phyloP scores from a whole-genome alignment of 2,797 vertebrate genomes.

The Spondyliosoma cantharus region DNA sequence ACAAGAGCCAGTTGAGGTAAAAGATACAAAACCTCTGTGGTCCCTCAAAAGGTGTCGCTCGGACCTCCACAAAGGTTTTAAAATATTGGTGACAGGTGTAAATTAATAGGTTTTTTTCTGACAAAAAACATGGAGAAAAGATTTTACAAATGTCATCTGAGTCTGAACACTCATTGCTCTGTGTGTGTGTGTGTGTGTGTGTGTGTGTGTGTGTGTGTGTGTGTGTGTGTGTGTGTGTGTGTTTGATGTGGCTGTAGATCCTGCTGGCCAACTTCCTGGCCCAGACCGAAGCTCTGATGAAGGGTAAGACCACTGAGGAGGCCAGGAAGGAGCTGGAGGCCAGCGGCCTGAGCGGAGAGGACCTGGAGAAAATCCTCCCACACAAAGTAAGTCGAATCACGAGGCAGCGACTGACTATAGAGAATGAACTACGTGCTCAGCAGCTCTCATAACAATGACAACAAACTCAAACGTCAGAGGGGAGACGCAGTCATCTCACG shows the following conservation, averaged over 20 bases:
- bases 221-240: slow-evolving; percentile 18
- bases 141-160: too few species aligned
- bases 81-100: background rate
- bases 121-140: background rate
- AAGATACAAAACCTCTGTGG: background rate
- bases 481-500: background rate
- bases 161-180: too few species aligned
- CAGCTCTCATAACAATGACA: background rate
- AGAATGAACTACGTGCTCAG: background rate
- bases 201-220: slow-evolving; percentile 25
- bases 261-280: slow-evolving; percentile 96
- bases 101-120: background rate
- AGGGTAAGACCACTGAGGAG: slow-evolving; percentile 92
- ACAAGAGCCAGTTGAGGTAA: slow-evolving; percentile 3
- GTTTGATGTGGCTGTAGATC: slow-evolving; percentile 83
- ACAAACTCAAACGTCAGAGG: background rate
- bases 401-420: background rate
- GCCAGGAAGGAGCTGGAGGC: slow-evolving; percentile 92
- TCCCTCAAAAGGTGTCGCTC: background rate
- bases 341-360: slow-evolving; percentile 86
- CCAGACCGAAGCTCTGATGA: slow-evolving; percentile 98
- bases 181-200: slow-evolving; percentile 9
- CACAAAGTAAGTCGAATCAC: slow-evolving; percentile 89
- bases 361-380: slow-evolving; percentile 92
- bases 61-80: background rate